Evolutionary conservation across 1,140 invertebrate genomes (phyloP).

Genomic region (Cherax destructor): DNA sequence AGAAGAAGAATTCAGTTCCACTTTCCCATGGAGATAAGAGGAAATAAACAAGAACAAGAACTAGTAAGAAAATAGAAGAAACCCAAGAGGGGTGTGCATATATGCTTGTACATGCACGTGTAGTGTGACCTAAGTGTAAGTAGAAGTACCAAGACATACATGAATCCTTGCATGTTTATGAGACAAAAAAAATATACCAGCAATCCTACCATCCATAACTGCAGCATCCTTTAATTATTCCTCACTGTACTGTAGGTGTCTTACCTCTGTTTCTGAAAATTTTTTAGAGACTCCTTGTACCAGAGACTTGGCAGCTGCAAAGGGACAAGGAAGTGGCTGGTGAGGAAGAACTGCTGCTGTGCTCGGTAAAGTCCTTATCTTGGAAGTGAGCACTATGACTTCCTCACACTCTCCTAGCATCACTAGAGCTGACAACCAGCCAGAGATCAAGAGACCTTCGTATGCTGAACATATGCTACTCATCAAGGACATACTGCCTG

Average conservation of each 20-base stretch:
- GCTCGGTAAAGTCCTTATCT: conserved; percentile 30
- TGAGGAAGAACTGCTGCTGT: conserved; percentile 30
- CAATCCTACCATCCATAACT: too few relatives aligned
- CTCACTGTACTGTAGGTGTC: background rate
- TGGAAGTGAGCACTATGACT: conserved; percentile 14
- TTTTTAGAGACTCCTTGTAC: conserved; percentile 45
- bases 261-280: conserved; percentile 46
- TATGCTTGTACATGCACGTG: too few relatives aligned
- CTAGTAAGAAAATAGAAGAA: too few relatives aligned
- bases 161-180: too few relatives aligned
- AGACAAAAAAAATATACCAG: too few relatives aligned
- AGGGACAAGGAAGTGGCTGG: conserved; percentile 55
- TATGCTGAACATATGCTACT: conserved; percentile 4
- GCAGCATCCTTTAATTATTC: too few relatives aligned
- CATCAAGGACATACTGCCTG: conserved; percentile 4
- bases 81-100: too few relatives aligned
- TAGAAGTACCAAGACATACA: too few relatives aligned
- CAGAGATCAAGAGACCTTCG: conserved; percentile 28
- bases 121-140: too few relatives aligned
- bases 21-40: too few relatives aligned
- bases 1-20: too few relatives aligned
- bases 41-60: too few relatives aligned
- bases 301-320: conserved; percentile 37
- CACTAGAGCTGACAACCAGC: conserved; percentile 33
- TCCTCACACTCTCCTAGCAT: conserved; percentile 48